phyloP scores from a whole-genome alignment of 2,797 vertebrate species.

The Poeciliopsis paucimaculata region DNA sequence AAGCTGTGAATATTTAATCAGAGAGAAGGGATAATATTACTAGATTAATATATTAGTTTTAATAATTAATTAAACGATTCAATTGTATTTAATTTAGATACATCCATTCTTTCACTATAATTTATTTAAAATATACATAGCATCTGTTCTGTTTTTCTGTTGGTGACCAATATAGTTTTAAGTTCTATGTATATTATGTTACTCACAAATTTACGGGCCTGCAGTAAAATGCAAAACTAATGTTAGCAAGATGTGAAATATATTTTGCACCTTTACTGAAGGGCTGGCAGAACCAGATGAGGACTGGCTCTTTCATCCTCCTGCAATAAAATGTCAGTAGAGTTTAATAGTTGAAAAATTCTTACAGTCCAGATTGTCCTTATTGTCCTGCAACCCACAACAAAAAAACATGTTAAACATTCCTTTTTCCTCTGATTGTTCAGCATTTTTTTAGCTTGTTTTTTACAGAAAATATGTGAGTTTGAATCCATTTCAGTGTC shows the following conservation, averaged over 20 bases:
- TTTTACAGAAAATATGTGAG: constrained; percentile 5
- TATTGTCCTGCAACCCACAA: not conserved
- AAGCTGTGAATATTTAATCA: not conserved
- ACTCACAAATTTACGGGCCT: not conserved
- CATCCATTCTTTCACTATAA: not conserved
- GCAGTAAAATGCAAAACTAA: no score
- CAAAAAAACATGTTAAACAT: not conserved
- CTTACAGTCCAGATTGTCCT: not conserved
- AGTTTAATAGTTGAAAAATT: not conserved
- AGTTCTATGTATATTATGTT: not conserved
- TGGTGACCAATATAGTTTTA: not conserved
- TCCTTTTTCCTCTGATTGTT: not conserved
- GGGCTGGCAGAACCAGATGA: not conserved
- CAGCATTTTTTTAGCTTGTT: not conserved
- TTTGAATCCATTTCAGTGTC: constrained; percentile 25
- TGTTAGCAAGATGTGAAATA: not conserved
- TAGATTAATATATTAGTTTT: not conserved
- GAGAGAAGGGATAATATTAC: not conserved
- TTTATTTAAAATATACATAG: not conserved
- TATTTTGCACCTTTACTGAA: not conserved
- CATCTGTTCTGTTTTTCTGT: not conserved
- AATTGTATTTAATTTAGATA: not conserved
- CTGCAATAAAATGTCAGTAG: not conserved
- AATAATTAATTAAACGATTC: not conserved
- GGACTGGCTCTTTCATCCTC: not conserved